Evolutionary conservation across 2,113 vertebrate genomes (phyloP).

Genomic region (Apteryx owenii): DNA sequence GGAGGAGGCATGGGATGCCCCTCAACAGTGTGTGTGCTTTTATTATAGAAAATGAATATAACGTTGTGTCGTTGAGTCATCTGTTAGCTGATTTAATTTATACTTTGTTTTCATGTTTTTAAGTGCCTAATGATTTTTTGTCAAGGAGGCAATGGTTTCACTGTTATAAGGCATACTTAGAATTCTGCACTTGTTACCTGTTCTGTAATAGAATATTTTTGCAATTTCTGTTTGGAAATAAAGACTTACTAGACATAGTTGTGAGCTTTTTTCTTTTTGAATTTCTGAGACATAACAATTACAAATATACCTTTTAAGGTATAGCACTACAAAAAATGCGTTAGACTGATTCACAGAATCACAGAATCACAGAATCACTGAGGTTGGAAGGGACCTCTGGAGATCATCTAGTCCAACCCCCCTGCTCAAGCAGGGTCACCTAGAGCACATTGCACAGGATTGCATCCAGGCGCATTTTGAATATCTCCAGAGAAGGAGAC

Average conservation of each 20-base stretch:
- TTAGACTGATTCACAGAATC: background rate
- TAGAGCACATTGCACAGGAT: too few species aligned
- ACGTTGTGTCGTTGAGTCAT: slow-evolving; percentile 31
- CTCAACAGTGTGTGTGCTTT: background rate
- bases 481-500: too few species aligned
- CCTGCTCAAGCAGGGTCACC: too few species aligned
- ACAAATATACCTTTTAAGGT: background rate
- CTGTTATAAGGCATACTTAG: slow-evolving; percentile 1
- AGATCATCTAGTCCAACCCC: too few species aligned
- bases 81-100: slow-evolving; percentile 35
- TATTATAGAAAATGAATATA: slow-evolving; percentile 31
- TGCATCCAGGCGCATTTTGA: too few species aligned
- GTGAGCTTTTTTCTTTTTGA: background rate
- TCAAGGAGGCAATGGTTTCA: slow-evolving; percentile 45
- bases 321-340: background rate
- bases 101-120: slow-evolving; percentile 56
- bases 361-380: too few species aligned
- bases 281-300: background rate
- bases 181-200: slow-evolving; percentile 57
- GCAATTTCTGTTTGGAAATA: slow-evolving; percentile 69
- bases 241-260: slow-evolving; percentile 45
- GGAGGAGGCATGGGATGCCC: slow-evolving; percentile 37
- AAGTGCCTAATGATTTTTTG: slow-evolving; percentile 70
- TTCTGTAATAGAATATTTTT: slow-evolving; percentile 73
- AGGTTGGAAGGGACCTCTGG: too few species aligned